These are phyloP conservation scores for Mythimna impura DNA, from an alignment of 2,888 invertebrate species.

Conservation along the genomic window DNA sequence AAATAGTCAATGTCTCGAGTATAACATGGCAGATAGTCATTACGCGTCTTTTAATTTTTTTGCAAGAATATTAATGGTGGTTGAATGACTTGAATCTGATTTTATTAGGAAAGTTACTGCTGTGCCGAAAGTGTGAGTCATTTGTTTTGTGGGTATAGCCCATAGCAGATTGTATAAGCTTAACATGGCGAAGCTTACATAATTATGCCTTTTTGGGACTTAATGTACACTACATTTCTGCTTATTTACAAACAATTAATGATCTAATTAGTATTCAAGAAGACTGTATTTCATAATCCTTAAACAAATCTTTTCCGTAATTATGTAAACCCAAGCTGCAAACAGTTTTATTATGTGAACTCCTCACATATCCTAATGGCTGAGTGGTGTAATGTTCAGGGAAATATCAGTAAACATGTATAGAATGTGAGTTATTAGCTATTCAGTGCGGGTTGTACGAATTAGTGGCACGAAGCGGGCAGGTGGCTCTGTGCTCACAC, in stretches of 20 bases:
- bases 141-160: neutral
- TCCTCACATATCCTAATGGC: conserved; percentile 19
- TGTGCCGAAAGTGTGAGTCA: neutral
- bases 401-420: conserved; percentile 23
- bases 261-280: conserved; percentile 1
- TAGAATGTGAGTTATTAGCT: conserved; percentile 38
- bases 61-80: conserved; percentile 23
- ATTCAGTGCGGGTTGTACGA: conserved; percentile 50
- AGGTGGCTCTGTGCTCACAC: conserved; percentile 46
- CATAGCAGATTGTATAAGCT: neutral
- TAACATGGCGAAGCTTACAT: neutral
- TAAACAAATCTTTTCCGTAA: conserved; percentile 27
- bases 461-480: conserved; percentile 49
- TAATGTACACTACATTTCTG: conserved; percentile 13
- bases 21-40: conserved; percentile 33
- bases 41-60: conserved; percentile 19
- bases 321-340: conserved; percentile 25
- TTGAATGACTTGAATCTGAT: conserved; percentile 3
- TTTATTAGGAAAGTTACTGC: conserved; percentile 26
- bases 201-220: neutral
- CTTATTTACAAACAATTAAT: neutral
- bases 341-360: conserved; percentile 25
- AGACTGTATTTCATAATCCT: conserved; percentile 19
- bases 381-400: conserved; percentile 41
- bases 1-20: conserved; percentile 41